Evolutionary conservation across 2,888 invertebrate genomes (phyloP), one percentile per base, ranked within the genome.

Genomic region (Petrolisthes cinctipes): DNA sequence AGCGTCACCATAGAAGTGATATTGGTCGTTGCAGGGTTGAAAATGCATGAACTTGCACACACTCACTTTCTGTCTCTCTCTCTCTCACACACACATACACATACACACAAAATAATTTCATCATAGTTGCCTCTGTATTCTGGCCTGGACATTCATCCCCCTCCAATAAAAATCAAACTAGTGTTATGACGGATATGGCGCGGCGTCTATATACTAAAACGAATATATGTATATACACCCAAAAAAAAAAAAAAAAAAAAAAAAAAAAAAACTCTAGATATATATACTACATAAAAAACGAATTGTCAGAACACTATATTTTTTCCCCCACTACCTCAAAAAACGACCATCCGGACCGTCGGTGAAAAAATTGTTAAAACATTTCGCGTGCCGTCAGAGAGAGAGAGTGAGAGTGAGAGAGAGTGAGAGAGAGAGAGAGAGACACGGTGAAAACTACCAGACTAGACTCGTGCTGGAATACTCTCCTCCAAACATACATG

Each of bases 371-470:
- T 61, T 81, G 81, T 66, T 81, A 81, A 81, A 81, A 81, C 81
- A 81, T 81, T 81, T 81, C 66, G 81, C 66, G 81, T 81, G 81
- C 81, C 81, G 81, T 81, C 81, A 81, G 61, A 81, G 81, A 61
- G n/a, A n/a, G n/a, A n/a, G n/a, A n/a, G n/a, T n/a, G n/a, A n/a
- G n/a, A n/a, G n/a, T n/a, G n/a, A n/a, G n/a, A n/a, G n/a, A n/a
- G n/a, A n/a, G n/a, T n/a, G n/a, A n/a, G n/a, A n/a, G n/a, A n/a
- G n/a, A n/a, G n/a, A n/a, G n/a, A n/a, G n/a, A n/a, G 81, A 81
- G 81, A 81, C 81, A 81, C 81, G 66, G 81, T 81, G 81, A 81
- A 81, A 81, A 81, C 81, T 81, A 81, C 81, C 81, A 57, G 81
- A 11, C 71, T 71, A 11, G 14, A 6, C 61, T 17, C 71, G 81